phyloP scores from a whole-genome alignment of 2,797 vertebrate species.

The Coracias cyanogaster region DNA sequence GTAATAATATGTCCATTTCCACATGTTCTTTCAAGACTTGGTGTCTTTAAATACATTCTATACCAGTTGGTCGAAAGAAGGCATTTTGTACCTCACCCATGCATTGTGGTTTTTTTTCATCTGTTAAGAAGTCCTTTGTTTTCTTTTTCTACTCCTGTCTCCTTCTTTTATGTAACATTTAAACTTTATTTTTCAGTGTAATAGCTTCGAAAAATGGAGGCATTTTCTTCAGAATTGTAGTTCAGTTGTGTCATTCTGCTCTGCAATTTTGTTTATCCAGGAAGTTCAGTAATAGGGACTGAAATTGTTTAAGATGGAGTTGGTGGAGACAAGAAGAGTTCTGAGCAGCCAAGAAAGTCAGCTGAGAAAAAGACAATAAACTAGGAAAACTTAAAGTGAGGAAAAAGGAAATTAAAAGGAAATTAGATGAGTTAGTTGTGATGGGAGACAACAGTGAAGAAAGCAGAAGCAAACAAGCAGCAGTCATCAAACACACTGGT shows the following conservation, averaged over 20 bases:
- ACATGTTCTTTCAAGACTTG: not conserved
- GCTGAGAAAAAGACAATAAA: not conserved
- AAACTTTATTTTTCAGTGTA: not conserved
- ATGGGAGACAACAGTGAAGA: not conserved
- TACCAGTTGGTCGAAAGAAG: not conserved
- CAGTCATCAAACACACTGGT: not conserved
- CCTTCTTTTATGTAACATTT: not conserved
- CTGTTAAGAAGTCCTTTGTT: not conserved
- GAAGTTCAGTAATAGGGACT: not conserved
- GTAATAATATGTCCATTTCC: not conserved
- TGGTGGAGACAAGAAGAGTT: not conserved
- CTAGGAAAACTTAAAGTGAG: not conserved
- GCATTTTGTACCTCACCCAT: not conserved
- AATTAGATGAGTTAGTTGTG: not conserved
- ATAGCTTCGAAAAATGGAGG: not conserved
- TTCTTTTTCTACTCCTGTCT: not conserved
- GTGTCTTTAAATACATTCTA: accelerated
- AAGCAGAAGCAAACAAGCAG: not conserved
- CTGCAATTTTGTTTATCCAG: not conserved
- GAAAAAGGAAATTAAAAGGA: not conserved
- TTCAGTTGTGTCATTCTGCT: not conserved
- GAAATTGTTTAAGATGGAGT: not conserved
- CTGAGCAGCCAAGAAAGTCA: not conserved
- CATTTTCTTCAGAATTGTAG: not conserved
- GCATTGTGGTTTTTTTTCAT: not conserved